Evolutionary conservation across 2,797 vertebrate genomes (phyloP).

Genomic region (Ispidina picta): DNA sequence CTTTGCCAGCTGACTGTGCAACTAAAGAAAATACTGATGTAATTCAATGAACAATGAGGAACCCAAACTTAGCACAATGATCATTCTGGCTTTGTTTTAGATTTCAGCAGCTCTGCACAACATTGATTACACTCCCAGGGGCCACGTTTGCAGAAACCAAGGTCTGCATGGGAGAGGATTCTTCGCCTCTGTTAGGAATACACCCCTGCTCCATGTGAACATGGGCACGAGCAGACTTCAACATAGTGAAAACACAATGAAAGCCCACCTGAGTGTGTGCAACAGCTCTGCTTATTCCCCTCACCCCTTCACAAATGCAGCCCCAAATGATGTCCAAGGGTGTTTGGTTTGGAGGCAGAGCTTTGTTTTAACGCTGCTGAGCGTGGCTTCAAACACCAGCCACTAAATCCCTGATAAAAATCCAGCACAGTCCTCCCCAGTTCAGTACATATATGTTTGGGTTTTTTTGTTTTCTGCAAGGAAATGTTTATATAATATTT

Average conservation of each 20-base stretch:
- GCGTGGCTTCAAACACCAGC: accelerated
- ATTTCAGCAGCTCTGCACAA: constrained; percentile 58
- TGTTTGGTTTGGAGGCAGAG: not conserved
- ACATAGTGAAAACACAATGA: not conserved
- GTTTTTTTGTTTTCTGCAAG: not conserved
- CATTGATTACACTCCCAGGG: constrained; percentile 38
- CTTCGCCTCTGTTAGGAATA: not conserved
- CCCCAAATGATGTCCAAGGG: not conserved
- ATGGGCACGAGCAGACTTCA: accelerated
- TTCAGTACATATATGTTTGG: not conserved
- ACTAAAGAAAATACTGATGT: constrained; percentile 65
- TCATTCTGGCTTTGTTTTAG: constrained; percentile 46
- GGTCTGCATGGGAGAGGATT: not conserved
- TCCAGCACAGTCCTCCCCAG: not conserved
- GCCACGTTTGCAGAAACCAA: constrained; percentile 7
- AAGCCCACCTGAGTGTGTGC: accelerated
- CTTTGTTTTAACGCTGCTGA: not conserved
- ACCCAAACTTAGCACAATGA: constrained; percentile 65
- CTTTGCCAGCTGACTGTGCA: constrained; percentile 65
- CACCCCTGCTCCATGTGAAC: accelerated
- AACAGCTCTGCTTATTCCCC: not conserved
- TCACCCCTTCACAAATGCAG: not conserved
- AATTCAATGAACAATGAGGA: constrained; percentile 58
- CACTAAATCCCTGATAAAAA: not conserved
- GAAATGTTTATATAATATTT: not conserved